Percentiles rank a stretch among this genome's conserved stretches.
Conservation (phyloP, 2,113 vertebrate genomes). For the Zosterops lateralis region DNA sequence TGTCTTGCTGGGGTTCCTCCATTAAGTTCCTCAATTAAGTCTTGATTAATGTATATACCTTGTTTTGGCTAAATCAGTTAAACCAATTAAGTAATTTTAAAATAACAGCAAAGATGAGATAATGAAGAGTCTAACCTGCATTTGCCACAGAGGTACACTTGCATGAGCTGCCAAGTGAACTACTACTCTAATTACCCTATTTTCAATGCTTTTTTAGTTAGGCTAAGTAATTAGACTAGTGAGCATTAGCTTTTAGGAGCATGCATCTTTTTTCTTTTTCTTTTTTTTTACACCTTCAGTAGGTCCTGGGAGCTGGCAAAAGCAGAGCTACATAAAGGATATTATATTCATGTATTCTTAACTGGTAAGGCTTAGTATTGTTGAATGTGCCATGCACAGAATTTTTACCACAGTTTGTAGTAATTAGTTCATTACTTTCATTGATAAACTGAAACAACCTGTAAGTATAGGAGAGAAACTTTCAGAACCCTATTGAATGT, state of each 20-base stretch:
- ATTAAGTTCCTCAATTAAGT: background rate
- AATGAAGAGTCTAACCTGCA: background rate
- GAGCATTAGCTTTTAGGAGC: background rate
- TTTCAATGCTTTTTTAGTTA: background rate
- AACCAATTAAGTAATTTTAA: background rate
- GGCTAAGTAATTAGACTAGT: background rate
- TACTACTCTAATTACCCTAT: background rate
- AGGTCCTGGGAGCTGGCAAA: background rate
- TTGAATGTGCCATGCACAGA: background rate
- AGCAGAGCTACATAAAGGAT: background rate
- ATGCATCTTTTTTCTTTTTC: fast-evolving
- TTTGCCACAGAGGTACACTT: background rate
- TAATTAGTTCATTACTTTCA: background rate
- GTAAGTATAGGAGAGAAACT: background rate
- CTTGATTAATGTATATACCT: background rate
- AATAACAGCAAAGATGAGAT: background rate
- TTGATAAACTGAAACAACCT: background rate
- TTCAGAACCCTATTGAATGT: background rate
- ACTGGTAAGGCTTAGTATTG: background rate
- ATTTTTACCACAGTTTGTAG: background rate
- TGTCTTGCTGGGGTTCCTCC: background rate
- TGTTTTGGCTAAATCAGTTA: background rate
- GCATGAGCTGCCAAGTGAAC: background rate
- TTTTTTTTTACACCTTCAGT: fast-evolving
- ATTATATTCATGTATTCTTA: background rate